Conservation (phyloP, 2,888 invertebrate species). For the Lycia hirtaria region DNA sequence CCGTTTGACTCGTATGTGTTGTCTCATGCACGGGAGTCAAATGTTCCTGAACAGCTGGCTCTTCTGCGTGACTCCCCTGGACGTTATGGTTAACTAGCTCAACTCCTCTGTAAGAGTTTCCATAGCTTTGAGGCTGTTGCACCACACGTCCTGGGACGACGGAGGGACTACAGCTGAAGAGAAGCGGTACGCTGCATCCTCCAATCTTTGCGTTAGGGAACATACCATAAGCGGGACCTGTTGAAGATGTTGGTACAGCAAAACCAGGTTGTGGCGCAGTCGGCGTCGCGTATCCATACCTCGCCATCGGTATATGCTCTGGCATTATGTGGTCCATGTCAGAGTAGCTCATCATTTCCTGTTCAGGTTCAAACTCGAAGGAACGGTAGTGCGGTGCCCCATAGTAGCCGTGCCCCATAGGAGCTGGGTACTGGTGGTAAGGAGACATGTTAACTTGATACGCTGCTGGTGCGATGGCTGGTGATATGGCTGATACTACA, state of each 20-base stretch:
- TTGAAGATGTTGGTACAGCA: slow-evolving; percentile 36
- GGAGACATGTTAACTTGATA: slow-evolving; percentile 42
- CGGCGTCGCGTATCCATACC: slow-evolving; percentile 51
- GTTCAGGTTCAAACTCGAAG: slow-evolving; percentile 50
- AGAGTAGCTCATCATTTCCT: slow-evolving; percentile 63
- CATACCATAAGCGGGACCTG: slow-evolving; percentile 61
- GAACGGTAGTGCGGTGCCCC: slow-evolving; percentile 56
- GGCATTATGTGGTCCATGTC: slow-evolving; percentile 60
- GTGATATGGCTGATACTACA: slow-evolving; percentile 46
- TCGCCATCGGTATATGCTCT: slow-evolving; percentile 60
- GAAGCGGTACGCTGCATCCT: slow-evolving; percentile 67
- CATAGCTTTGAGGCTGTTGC: slow-evolving; percentile 46
- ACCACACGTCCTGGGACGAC: slow-evolving; percentile 65
- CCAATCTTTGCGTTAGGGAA: slow-evolving; percentile 69
- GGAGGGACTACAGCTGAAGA: slow-evolving; percentile 74
- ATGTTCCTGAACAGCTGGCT: slow-evolving; percentile 44
- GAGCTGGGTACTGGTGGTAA: slow-evolving; percentile 40
- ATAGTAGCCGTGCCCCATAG: slow-evolving; percentile 49
- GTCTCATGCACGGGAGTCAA: slow-evolving; percentile 45
- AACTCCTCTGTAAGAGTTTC: slow-evolving; percentile 56
- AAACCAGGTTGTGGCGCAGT: slow-evolving; percentile 29
- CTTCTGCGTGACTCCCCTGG: slow-evolving; percentile 48
- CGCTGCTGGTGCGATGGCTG: slow-evolving; percentile 40
- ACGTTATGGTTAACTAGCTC: slow-evolving; percentile 49
- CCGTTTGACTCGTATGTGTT: slow-evolving; percentile 36